A percentile compares a stretch with the other conserved stretches of the same genome.
phyloP scores from a whole-genome alignment of 1,140 invertebrate species.

The Colletes latitarsis region DNA sequence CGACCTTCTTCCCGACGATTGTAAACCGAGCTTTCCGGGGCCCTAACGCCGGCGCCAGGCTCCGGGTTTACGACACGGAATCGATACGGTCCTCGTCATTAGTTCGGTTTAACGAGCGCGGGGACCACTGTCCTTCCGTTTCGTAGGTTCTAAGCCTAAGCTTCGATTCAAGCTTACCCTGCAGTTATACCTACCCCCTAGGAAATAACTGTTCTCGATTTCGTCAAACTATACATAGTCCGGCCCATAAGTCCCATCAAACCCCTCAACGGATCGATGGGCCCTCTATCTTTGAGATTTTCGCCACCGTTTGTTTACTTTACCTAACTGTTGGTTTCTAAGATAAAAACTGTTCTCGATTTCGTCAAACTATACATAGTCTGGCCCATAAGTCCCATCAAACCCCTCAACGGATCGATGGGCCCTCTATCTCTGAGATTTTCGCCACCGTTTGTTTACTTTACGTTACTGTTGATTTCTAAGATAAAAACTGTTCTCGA shows the following conservation, averaged over 20 bases:
- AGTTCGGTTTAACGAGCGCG: conserved; percentile 59
- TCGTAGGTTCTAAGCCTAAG: not conserved
- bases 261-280: too few relatives aligned
- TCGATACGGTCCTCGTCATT: conserved; percentile 68
- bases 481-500: not conserved
- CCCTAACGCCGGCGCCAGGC: conserved; percentile 61
- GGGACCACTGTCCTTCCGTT: conserved; percentile 26
- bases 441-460: too few relatives aligned
- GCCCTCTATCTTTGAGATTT: too few relatives aligned
- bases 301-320: too few relatives aligned
- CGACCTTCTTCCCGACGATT: conserved; percentile 38
- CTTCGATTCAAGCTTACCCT: not conserved
- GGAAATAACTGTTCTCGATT: not conserved
- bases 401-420: too few relatives aligned
- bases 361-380: not conserved
- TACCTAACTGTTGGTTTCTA: too few relatives aligned
- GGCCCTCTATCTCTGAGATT: too few relatives aligned
- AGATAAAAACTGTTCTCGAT: not conserved
- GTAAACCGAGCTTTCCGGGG: conserved; percentile 47
- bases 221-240: not conserved
- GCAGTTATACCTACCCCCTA: not conserved
- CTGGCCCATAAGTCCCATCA: too few relatives aligned
- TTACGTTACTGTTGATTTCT: too few relatives aligned
- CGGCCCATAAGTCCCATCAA: too few relatives aligned
- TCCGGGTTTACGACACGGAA: conserved; percentile 65